These are phyloP conservation scores for Nicator chloris DNA, from an alignment of 2,113 vertebrate species.

Conservation along the genomic window DNA sequence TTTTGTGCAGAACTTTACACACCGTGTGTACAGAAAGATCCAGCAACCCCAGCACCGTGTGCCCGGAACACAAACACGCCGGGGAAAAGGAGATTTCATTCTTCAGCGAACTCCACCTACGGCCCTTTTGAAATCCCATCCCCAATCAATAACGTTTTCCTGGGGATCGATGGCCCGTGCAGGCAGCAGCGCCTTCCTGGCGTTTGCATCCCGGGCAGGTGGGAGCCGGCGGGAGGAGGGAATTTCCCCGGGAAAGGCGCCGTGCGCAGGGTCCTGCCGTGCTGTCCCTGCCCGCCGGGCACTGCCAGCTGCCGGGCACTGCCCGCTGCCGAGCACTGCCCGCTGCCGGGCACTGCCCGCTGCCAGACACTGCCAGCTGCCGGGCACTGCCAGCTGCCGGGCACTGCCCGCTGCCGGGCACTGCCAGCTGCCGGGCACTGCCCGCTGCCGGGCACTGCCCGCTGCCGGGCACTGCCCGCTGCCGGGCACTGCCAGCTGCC, in stretches of 20 bases:
- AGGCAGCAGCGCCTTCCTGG: not conserved
- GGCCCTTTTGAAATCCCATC: not conserved
- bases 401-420: no score
- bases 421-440: no score
- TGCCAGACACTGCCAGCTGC: no score
- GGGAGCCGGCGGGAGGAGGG: accelerated
- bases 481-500: no score
- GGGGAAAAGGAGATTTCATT: not conserved
- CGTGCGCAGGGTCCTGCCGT: not conserved
- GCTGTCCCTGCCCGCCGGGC: accelerated
- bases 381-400: no score
- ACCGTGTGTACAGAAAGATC: not conserved
- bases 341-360: no score
- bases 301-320: no score
- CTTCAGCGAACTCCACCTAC: not conserved
- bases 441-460: no score
- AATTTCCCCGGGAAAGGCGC: accelerated
- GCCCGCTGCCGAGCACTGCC: no score
- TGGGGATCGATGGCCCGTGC: not conserved
- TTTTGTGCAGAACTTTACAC: not conserved
- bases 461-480: no score
- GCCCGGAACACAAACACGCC: not conserved
- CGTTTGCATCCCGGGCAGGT: accelerated
- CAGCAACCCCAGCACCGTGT: not conserved
- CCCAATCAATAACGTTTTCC: not conserved